phyloP scores from a whole-genome alignment of 64 coral and sea anemone genomes.

The Montipora foliosa region DNA sequence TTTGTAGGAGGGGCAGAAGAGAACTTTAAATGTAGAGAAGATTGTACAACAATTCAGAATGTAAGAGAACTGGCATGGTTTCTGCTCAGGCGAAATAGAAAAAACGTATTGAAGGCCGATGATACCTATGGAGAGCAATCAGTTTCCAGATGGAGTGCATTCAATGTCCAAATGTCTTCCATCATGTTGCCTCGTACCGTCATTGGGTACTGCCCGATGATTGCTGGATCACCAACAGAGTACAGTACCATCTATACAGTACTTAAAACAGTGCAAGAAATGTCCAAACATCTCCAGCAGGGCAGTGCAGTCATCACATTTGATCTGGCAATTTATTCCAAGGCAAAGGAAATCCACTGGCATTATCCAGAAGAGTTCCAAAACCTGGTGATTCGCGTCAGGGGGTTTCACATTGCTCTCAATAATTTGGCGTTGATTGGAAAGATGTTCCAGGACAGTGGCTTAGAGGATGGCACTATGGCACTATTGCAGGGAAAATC shows the following conservation, averaged over 20 bases:
- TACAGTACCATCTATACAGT: conserved; percentile 31
- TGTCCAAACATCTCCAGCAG: not conserved
- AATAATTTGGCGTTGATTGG: not conserved
- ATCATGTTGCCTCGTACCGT: not conserved
- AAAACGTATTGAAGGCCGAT: not conserved
- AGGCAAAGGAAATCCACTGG: too few species aligned
- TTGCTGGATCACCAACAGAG: conserved; percentile 16
- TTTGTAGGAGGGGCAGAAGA: too few species aligned
- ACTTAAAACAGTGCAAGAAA: conserved; percentile 5
- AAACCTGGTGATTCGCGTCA: too few species aligned
- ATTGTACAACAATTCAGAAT: too few species aligned
- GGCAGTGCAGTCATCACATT: too few species aligned
- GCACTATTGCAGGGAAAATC: too few species aligned
- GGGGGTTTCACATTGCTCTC: too few species aligned
- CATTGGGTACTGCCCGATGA: conserved; percentile 58
- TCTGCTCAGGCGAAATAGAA: not conserved
- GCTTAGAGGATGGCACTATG: too few species aligned
- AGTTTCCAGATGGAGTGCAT: conserved; percentile 14
- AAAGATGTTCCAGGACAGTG: too few species aligned
- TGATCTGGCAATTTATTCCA: too few species aligned
- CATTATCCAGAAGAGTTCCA: too few species aligned
- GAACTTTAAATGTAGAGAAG: too few species aligned
- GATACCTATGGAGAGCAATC: not conserved
- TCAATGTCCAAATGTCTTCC: not conserved
- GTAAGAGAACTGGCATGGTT: not conserved